Percentiles rank a stretch among this genome's conserved stretches.
Conservation (phyloP, 2,888 invertebrate genomes). For the Andrena dorsata region DNA sequence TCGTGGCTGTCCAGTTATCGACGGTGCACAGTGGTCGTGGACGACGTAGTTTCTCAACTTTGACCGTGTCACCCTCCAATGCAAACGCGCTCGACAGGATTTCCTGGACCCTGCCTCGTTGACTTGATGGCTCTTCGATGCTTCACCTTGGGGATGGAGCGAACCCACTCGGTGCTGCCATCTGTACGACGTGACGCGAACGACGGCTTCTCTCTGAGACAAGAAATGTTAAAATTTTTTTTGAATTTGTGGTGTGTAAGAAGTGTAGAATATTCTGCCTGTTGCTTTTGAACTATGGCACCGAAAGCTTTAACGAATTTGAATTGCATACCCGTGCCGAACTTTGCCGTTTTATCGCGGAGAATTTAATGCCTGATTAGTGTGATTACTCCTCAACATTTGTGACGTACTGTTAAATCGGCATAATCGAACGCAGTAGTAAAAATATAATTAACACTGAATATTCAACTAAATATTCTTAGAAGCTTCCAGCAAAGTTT, state of each 20-base stretch:
- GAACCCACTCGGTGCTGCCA: conserved; percentile 82
- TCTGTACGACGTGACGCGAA: conserved; percentile 64
- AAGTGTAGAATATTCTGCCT: accelerated
- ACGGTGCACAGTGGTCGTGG: conserved; percentile 51
- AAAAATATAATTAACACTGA: neutral
- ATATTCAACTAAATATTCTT: too few species aligned
- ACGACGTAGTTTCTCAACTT: conserved; percentile 61
- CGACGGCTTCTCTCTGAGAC: neutral
- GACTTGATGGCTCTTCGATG: neutral
- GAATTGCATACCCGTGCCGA: neutral
- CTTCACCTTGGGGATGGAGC: neutral
- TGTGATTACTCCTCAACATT: neutral
- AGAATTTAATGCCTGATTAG: conserved; percentile 34
- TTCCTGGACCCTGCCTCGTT: conserved; percentile 4
- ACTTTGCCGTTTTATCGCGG: neutral
- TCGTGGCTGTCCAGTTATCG: conserved; percentile 67
- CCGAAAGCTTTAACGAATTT: neutral
- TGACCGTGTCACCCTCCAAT: conserved; percentile 66
- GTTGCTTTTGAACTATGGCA: conserved; percentile 34
- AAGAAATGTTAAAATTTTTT: neutral
- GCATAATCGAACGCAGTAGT: neutral
- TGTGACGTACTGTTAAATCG: neutral
- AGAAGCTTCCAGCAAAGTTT: neutral
- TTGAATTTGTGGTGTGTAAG: neutral
- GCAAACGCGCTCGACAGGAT: conserved; percentile 35